phyloP scores from a whole-genome alignment of 2,888 invertebrate species.

The Loripinus fragilis region DNA sequence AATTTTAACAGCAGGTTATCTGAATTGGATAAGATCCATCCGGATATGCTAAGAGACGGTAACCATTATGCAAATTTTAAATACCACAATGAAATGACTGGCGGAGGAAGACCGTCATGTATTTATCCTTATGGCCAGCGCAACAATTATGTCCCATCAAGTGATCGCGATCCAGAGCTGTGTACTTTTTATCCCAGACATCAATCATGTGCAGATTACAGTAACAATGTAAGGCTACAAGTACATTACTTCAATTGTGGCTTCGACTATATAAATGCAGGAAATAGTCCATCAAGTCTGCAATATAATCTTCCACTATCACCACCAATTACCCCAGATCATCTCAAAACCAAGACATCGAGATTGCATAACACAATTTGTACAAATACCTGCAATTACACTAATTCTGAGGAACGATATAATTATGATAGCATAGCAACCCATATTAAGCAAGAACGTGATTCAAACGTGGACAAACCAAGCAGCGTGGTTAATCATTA shows the following conservation, averaged over 20 bases:
- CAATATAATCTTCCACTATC: constrained; percentile 63
- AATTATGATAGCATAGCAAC: background rate
- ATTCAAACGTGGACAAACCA: background rate
- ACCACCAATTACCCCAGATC: constrained; percentile 62
- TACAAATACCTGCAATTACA: too few relatives aligned
- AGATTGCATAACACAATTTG: too few relatives aligned
- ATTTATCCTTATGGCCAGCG: background rate
- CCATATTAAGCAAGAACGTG: background rate
- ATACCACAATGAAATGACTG: too few relatives aligned
- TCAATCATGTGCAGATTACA: background rate
- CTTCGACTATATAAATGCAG: background rate
- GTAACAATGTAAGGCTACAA: background rate
- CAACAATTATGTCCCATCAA: background rate
- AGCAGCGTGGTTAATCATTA: background rate
- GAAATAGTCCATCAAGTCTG: background rate
- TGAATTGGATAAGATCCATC: background rate
- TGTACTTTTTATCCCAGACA: background rate
- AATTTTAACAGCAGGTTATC: background rate
- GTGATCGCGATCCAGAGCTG: background rate
- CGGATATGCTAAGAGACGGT: too few relatives aligned
- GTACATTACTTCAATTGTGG: background rate
- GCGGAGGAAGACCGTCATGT: background rate
- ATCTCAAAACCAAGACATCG: background rate
- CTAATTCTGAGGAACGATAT: too few relatives aligned
- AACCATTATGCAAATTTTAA: too few relatives aligned